Evolutionary conservation across 2,797 vertebrate genomes (phyloP).

Genomic region (Artibeus lituratus): DNA sequence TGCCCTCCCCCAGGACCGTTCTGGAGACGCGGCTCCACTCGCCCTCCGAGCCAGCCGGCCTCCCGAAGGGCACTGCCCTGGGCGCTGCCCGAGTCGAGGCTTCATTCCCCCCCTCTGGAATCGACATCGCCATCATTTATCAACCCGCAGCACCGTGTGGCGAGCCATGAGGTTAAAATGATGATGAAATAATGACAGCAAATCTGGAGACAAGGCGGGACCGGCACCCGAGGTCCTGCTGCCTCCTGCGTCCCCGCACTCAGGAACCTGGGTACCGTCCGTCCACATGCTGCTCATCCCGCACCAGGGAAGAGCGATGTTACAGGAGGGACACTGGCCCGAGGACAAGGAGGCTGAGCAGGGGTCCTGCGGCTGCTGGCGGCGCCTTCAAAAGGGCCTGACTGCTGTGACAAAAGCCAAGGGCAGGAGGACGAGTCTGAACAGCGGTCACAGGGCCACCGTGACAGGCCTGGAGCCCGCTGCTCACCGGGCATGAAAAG

Average conservation of each 20-base stretch:
- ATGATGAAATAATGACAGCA: conserved; percentile 12
- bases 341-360: conserved; percentile 24
- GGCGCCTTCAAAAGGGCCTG: neutral
- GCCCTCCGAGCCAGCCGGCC: neutral
- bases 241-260: neutral
- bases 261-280: neutral
- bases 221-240: neutral
- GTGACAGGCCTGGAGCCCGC: neutral
- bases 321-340: neutral
- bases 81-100: neutral
- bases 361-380: neutral
- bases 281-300: neutral
- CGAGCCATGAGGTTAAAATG: conserved; percentile 13
- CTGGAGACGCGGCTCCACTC: neutral
- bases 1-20: neutral
- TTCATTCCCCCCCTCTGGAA: conserved; percentile 27
- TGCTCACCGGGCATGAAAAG: neutral
- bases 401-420: neutral
- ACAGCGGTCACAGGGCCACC: neutral
- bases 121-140: neutral
- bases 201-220: neutral
- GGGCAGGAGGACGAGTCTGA: neutral
- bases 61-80: neutral
- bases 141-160: neutral
- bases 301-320: neutral